These are phyloP conservation scores for Chauna torquata DNA, from an alignment of 2,113 vertebrate genomes.

Conservation along the genomic window DNA sequence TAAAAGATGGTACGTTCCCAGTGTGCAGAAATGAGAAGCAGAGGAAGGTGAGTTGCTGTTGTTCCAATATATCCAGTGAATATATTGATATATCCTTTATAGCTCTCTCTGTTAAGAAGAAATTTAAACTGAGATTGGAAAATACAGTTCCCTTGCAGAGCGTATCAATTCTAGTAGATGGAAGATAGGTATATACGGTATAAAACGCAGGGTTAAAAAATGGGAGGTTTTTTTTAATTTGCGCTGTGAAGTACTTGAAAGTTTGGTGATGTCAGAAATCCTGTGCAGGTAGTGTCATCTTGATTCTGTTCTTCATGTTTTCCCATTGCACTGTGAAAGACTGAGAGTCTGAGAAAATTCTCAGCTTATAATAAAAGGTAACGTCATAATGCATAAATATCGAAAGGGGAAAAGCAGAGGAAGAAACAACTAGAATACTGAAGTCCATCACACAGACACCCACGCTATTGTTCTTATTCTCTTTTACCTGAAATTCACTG, in stretches of 20 bases:
- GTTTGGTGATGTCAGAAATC: neutral
- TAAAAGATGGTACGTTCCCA: neutral
- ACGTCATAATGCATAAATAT: neutral
- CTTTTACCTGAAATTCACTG: neutral
- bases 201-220: neutral
- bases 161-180: neutral
- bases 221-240: neutral
- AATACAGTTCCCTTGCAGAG: neutral
- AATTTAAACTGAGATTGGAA: conserved; percentile 44
- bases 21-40: conserved; percentile 1
- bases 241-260: neutral
- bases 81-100: conserved; percentile 28
- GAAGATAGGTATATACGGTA: neutral
- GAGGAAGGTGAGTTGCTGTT: neutral
- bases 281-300: neutral
- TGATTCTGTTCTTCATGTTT: neutral
- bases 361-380: neutral
- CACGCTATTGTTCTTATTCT: neutral
- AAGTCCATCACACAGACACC: neutral
- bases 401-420: neutral
- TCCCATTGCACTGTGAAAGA: neutral
- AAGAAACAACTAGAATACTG: neutral
- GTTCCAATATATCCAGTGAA: neutral
- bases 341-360: neutral
- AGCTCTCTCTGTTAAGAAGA: conserved; percentile 22